Evolutionary conservation across 2,113 vertebrate species (phyloP).

Genomic region (Malurus cyaneus): DNA sequence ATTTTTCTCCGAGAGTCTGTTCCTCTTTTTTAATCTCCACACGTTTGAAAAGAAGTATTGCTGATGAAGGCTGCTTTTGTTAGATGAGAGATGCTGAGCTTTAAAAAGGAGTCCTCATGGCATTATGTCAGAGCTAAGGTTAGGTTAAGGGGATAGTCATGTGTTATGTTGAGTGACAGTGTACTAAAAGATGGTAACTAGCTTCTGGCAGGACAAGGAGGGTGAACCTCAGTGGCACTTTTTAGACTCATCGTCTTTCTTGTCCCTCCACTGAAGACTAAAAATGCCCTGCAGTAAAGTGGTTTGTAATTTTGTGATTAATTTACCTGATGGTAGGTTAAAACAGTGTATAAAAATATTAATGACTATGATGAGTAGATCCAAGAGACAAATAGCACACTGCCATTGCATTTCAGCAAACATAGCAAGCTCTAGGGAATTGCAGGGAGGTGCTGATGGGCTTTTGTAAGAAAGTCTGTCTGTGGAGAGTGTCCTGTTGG

Average conservation of each 20-base stretch:
- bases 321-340: background rate
- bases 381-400: background rate
- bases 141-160: background rate
- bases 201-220: background rate
- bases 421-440: background rate
- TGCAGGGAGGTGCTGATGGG: accelerated
- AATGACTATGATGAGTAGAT: background rate
- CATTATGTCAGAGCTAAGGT: background rate
- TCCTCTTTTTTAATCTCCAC: background rate
- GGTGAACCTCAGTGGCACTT: background rate
- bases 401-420: background rate
- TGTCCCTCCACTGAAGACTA: background rate
- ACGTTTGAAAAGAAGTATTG: background rate
- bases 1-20: background rate
- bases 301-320: background rate
- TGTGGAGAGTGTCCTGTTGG: background rate
- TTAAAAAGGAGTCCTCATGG: background rate
- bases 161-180: background rate
- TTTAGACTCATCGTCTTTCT: background rate
- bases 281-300: background rate
- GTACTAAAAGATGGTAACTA: background rate
- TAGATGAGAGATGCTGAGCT: background rate
- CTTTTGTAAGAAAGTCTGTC: background rate
- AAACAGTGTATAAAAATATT: background rate
- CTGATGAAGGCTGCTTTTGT: background rate